Evolutionary conservation across 2,888 invertebrate species (phyloP), one percentile per base, ranked within the genome.

Genomic region (Nomada fabriciana): DNA sequence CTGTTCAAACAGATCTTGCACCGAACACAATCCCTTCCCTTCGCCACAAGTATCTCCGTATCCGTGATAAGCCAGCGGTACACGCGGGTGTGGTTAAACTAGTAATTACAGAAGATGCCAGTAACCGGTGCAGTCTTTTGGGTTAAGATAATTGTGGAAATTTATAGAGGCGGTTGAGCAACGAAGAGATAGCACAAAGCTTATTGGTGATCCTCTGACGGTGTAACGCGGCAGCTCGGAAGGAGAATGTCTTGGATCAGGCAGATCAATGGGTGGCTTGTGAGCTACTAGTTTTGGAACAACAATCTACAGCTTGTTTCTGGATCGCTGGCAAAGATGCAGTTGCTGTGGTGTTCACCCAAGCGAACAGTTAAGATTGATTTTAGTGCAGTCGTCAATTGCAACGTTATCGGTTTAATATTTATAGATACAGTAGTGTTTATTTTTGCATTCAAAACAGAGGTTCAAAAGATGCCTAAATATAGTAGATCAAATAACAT

Each of bases 241-340:
- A 69, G 59, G 80, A 29, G 79, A 81, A 79, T 73, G 57, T 13
- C 68, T 69, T 20, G 68, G 72, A 72, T 78, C 72, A 59, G 42
- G 25, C 63, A 79, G 79, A 79, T 81, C 68, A 69, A 73, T 69
- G 68, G 63, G 64, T 59, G 63, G 73, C 55, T 75, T 71, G 36
- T 20, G 25, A 72, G 57, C 65, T 47, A 20, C 59, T 70, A 76
- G 47, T 60, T 78, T 60, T 57, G 55, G 72, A 75, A 60, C 68
- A 83, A 85, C 82, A 82, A 79, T 85, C 79, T 63, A 85, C 70
- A 76, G 36, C 55, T 5, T 15, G 57, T 23, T 36, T 20, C 15
- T 18, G 52, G 36, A 61, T 47, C n/a, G 23, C 52, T 9, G 50
- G 52, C 57, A 42, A 43, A 57, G 61, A 52, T 67, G 15, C 0